These are phyloP conservation scores for Sylvicola cinctus DNA, from an alignment of 2,888 invertebrate genomes.

Conservation along the genomic window DNA sequence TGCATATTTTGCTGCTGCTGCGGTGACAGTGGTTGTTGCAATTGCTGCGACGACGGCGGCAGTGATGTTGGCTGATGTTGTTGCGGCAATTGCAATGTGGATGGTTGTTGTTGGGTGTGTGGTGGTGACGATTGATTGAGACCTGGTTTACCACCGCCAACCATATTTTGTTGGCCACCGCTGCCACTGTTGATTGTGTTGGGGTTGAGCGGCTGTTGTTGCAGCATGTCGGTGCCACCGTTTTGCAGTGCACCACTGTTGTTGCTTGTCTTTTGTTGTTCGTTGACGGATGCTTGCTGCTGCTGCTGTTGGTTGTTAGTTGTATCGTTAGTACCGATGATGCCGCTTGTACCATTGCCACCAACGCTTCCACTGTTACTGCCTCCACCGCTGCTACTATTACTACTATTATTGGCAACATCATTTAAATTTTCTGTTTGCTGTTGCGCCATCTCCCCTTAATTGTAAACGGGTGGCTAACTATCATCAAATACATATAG, in stretches of 20 bases:
- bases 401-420: constrained; percentile 8
- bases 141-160: background rate
- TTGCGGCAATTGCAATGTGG: constrained; percentile 9
- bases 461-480: background rate
- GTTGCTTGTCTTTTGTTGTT: too few species aligned
- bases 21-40: constrained; percentile 8
- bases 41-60: background rate
- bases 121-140: background rate
- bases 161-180: too few species aligned
- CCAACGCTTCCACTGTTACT: background rate
- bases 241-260: background rate
- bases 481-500: too few species aligned
- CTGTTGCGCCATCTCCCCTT: constrained; percentile 12
- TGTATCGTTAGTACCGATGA: too few species aligned
- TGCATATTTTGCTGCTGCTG: constrained; percentile 10
- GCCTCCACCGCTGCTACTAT: background rate
- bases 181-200: background rate
- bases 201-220: background rate
- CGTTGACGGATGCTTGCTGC: too few species aligned
- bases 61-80: constrained; percentile 2
- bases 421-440: constrained; percentile 13
- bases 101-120: constrained; percentile 4
- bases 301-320: too few species aligned
- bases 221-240: background rate
- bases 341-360: too few species aligned